Evolutionary conservation across 2,888 invertebrate species (phyloP).

Genomic region (Napeogenes sylphis): DNA sequence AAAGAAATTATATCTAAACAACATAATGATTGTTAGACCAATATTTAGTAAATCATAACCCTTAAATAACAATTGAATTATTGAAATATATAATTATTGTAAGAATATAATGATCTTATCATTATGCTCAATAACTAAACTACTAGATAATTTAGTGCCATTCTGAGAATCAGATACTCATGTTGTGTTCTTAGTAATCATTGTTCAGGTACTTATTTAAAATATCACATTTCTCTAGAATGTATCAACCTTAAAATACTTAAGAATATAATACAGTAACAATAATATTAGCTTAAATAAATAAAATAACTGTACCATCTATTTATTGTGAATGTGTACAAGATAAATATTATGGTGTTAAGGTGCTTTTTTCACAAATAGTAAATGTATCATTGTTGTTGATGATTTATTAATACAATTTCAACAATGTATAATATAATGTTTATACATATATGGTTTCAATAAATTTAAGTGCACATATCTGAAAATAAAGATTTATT

Average conservation of each 20-base stretch:
- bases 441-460: conserved; percentile 42
- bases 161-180: conserved; percentile 21
- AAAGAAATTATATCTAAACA: too few relatives aligned
- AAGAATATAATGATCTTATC: background rate
- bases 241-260: too few relatives aligned
- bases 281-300: background rate
- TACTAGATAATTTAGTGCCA: conserved; percentile 17
- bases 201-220: too few relatives aligned
- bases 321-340: conserved; percentile 20
- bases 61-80: conserved; percentile 3
- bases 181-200: conserved; percentile 11
- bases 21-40: too few relatives aligned
- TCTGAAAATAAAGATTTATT: conserved; percentile 29
- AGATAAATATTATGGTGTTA: conserved; percentile 10
- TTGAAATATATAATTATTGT: background rate
- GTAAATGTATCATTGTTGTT: conserved; percentile 19
- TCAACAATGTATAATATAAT: conserved; percentile 23
- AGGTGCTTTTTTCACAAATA: conserved; percentile 26
- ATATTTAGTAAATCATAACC: too few relatives aligned
- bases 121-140: conserved; percentile 13
- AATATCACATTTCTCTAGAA: too few relatives aligned
- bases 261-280: too few relatives aligned
- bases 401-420: conserved; percentile 20
- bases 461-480: conserved; percentile 67
- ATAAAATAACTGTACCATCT: conserved; percentile 14